These are phyloP conservation scores for Octodon degus DNA, from an alignment of 2,113 vertebrate genomes.

Conservation along the genomic window DNA sequence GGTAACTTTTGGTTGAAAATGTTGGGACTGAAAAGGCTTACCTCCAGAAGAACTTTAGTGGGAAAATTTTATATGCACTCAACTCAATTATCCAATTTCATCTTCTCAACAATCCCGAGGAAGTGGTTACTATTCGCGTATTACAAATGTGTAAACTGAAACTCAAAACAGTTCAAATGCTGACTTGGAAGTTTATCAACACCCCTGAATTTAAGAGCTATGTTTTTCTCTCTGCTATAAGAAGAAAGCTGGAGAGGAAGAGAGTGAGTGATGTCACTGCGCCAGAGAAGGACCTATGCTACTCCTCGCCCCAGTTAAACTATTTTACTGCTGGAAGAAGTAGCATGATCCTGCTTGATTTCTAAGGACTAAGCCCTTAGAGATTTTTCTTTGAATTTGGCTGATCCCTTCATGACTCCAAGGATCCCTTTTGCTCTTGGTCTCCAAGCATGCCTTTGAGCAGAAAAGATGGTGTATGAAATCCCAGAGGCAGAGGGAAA, in stretches of 20 bases:
- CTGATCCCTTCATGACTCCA: not conserved
- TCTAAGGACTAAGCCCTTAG: not conserved
- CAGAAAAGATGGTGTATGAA: constrained; percentile 18
- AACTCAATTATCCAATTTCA: constrained; percentile 73
- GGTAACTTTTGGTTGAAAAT: constrained; percentile 25
- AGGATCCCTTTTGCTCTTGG: not conserved
- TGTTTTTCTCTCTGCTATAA: constrained; percentile 15
- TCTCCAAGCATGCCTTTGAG: not conserved
- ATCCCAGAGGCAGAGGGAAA: constrained; percentile 29
- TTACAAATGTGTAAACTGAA: constrained; percentile 50
- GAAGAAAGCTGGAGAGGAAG: not conserved
- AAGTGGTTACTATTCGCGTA: constrained; percentile 62
- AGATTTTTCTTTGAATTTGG: not conserved
- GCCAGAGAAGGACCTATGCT: not conserved
- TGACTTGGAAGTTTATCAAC: constrained; percentile 37
- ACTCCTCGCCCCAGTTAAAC: not conserved
- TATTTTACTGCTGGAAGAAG: not conserved
- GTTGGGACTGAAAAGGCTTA: constrained; percentile 26
- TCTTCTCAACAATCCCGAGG: constrained; percentile 44
- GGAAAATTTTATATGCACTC: constrained; percentile 52
- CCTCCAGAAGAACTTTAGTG: constrained; percentile 51
- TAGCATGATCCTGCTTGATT: not conserved
- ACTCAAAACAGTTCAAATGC: not conserved
- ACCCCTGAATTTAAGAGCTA: not conserved
- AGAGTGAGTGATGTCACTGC: not conserved